phyloP scores from a whole-genome alignment of 2,797 vertebrate species.

The Pangasius djambal region DNA sequence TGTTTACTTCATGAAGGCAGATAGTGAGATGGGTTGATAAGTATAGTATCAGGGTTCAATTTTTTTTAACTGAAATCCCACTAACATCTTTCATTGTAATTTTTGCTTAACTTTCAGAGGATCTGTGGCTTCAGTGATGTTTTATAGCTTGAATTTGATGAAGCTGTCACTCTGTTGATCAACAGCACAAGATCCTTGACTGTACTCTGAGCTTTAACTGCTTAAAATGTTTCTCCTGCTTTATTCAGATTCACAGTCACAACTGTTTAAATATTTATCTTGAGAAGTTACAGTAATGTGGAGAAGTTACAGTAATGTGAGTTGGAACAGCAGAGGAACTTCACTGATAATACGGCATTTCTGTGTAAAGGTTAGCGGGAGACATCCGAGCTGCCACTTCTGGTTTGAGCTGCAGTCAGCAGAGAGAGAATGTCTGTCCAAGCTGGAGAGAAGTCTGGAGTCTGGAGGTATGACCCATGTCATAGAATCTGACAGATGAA shows the following conservation, averaged over 20 bases:
- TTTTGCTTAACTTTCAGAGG: too few species aligned
- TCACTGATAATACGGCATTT: conserved; percentile 22
- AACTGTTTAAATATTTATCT: conserved; percentile 28
- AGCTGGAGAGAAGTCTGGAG: conserved; percentile 30
- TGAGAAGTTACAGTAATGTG: background rate
- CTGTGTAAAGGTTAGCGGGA: conserved; percentile 51
- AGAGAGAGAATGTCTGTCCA: conserved; percentile 49
- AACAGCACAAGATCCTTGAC: conserved; percentile 3
- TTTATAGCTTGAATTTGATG: conserved; percentile 39
- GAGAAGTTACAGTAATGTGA: background rate
- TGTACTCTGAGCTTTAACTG: conserved; percentile 17
- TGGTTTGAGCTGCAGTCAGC: conserved; percentile 58
- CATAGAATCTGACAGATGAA: background rate
- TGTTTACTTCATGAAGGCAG: background rate
- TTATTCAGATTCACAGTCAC: background rate
- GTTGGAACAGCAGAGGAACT: conserved; percentile 13
- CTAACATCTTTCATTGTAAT: background rate
- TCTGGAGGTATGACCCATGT: conserved; percentile 44
- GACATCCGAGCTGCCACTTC: conserved; percentile 58
- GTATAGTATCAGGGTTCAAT: background rate
- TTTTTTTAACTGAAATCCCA: background rate
- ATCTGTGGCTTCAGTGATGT: background rate
- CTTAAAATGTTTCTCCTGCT: conserved; percentile 1
- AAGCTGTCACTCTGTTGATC: conserved; percentile 24
- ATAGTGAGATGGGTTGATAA: background rate